These are phyloP conservation scores for Pluvianellus socialis DNA, from an alignment of 2,113 vertebrate species.

Conservation along the genomic window DNA sequence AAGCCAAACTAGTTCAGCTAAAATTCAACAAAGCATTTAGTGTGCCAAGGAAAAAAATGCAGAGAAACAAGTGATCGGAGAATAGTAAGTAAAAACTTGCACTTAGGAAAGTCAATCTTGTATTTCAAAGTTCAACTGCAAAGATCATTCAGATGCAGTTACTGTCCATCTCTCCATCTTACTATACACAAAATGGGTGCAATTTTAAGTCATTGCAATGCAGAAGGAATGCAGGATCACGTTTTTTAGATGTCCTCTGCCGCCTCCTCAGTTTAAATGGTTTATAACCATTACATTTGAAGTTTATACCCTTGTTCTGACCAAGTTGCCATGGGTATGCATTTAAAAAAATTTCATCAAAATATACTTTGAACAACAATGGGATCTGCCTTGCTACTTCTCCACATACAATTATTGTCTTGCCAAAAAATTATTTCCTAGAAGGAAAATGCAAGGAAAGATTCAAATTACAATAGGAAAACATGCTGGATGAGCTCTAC, in stretches of 20 bases:
- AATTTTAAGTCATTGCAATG: constrained; percentile 62
- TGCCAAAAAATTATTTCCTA: constrained; percentile 24
- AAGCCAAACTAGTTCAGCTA: not conserved
- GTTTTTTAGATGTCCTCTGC: not conserved
- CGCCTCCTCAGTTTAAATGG: constrained; percentile 32
- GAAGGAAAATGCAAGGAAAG: constrained; percentile 19
- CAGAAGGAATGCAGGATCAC: constrained; percentile 19
- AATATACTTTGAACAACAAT: not conserved
- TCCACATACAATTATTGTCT: not conserved
- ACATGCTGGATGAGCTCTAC: not conserved
- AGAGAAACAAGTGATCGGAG: not conserved
- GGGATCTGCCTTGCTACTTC: not conserved
- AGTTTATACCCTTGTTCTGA: constrained; percentile 18
- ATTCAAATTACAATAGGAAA: constrained; percentile 25
- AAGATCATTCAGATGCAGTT: constrained; percentile 64
- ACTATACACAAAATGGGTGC: constrained; percentile 45
- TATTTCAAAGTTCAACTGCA: constrained; percentile 49
- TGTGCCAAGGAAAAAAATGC: not conserved
- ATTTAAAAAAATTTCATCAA: constrained; percentile 17
- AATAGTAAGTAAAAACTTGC: constrained; percentile 6
- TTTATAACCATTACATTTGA: not conserved
- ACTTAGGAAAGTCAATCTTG: constrained; percentile 12
- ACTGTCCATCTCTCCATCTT: constrained; percentile 55
- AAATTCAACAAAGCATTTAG: constrained; percentile 4
- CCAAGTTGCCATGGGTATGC: not conserved